A percentile compares a stretch with the other conserved stretches of the same genome.
Conservation (phyloP, 2,797 vertebrate genomes). For the Agapornis canus region DNA sequence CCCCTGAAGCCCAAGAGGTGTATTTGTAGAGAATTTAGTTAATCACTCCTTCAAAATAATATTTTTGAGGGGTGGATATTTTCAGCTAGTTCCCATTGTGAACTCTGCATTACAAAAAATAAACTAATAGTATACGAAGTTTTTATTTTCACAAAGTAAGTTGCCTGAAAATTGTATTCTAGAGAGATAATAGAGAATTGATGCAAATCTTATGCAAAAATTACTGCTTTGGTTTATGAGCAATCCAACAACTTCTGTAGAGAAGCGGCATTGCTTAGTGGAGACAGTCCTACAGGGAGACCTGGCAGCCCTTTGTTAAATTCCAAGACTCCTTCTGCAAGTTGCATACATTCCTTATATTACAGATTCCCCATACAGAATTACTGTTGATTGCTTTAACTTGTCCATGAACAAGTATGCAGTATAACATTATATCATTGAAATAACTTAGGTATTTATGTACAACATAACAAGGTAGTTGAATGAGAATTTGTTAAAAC, state of each 20-base stretch:
- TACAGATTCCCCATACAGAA: neutral
- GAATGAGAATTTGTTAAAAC: neutral
- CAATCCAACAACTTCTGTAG: neutral
- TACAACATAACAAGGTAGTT: neutral
- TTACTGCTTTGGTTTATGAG: neutral
- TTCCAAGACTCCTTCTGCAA: neutral
- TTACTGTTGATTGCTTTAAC: neutral
- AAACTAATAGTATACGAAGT: neutral
- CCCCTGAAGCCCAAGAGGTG: neutral
- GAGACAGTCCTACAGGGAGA: neutral
- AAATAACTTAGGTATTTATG: neutral
- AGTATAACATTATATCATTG: neutral
- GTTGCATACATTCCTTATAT: neutral
- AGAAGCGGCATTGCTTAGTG: neutral
- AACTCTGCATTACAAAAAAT: neutral
- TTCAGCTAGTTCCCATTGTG: neutral
- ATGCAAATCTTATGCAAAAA: neutral
- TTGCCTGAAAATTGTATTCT: neutral
- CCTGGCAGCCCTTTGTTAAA: neutral
- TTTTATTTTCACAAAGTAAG: neutral
- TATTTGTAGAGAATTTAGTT: neutral
- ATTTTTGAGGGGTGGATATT: neutral
- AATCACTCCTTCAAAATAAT: neutral
- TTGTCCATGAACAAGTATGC: neutral
- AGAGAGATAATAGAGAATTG: neutral